Evolutionary conservation across 1,140 invertebrate species (phyloP).

Genomic region (Homarus americanus): DNA sequence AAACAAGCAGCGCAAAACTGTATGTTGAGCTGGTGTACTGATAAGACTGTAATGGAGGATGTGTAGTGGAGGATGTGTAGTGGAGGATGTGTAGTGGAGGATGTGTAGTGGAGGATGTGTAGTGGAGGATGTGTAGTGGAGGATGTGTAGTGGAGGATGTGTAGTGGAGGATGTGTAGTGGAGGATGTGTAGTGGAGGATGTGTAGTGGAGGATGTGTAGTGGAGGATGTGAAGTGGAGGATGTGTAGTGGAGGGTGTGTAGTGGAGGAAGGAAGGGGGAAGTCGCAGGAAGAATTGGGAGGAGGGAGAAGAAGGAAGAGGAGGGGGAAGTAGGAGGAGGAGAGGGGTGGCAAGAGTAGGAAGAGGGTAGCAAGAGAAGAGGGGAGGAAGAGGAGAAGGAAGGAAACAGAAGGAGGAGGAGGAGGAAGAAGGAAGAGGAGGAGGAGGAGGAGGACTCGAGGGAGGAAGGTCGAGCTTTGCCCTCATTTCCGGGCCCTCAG

Average conservation of each 20-base stretch:
- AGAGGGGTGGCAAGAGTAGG: background rate
- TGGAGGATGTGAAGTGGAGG: too few relatives aligned
- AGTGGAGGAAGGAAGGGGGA: background rate
- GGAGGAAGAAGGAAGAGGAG: background rate
- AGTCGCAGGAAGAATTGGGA: background rate
- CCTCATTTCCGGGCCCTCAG: background rate
- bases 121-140: background rate
- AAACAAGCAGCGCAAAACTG: too few relatives aligned
- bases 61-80: too few relatives aligned
- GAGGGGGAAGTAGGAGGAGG: too few relatives aligned
- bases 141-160: background rate
- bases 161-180: too few relatives aligned
- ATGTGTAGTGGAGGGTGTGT: too few relatives aligned
- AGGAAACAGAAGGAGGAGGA: background rate
- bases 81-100: too few relatives aligned
- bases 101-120: too few relatives aligned
- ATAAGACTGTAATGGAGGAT: too few relatives aligned
- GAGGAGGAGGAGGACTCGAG: too few relatives aligned
- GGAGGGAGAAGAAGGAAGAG: background rate
- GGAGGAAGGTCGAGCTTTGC: background rate
- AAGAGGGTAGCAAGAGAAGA: background rate
- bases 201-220: background rate
- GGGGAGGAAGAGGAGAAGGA: background rate
- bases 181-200: background rate
- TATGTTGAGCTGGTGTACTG: too few relatives aligned